Base-by-base conservation (phyloP, 2,888 invertebrate species). In the Xanthostigma xanthostigma region DNA sequence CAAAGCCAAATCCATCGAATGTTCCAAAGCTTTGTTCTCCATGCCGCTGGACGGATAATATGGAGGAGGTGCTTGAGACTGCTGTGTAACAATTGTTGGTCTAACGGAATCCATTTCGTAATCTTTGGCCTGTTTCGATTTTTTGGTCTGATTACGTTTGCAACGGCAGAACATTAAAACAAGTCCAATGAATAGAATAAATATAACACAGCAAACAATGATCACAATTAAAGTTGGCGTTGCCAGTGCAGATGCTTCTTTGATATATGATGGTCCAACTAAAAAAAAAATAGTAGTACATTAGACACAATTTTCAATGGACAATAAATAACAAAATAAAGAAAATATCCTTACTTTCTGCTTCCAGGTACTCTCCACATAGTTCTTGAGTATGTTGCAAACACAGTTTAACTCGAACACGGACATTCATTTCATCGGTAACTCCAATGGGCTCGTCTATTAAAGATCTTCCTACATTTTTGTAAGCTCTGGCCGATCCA, bases 1-100 rank as follows among this genome's bases (percentile, higher is more conserved):
- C 49, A 89, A 65, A 2, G 85, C 85, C 57, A 89, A 73, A 61
- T 92, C 92, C 76, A 90, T 78, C 9, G 88, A 88, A 67, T 89
- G 86, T 66, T 92, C 91, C 41, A 92, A 69, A 34, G 90, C 92
- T 68, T 92, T 92, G 66, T 92, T 92, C 68, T 92, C 92, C 76
- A 88, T 79, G 1, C 88, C 88, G 43, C 84, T 78, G 10, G 81
- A 80, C n/a, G 90, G 88, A 62, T 90, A 90, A 59, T 91, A 91
- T 0, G 90, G 90, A 36, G 90, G 90, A 17, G 90, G 90, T 2
- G 88, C 87, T 60, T 87, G 86, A 53, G 83, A 86, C 65, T 87
- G 88, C 53, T 85, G 84, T n/a, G 86, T 79, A 39, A 88, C 86
- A 65, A 89, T 82, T 44, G 87, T 84, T 13, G 88, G 87, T 49